A percentile compares a stretch with the other conserved stretches of the same genome.
Conservation (phyloP, 2,113 vertebrate genomes). For the Cephalophus harveyi region DNA sequence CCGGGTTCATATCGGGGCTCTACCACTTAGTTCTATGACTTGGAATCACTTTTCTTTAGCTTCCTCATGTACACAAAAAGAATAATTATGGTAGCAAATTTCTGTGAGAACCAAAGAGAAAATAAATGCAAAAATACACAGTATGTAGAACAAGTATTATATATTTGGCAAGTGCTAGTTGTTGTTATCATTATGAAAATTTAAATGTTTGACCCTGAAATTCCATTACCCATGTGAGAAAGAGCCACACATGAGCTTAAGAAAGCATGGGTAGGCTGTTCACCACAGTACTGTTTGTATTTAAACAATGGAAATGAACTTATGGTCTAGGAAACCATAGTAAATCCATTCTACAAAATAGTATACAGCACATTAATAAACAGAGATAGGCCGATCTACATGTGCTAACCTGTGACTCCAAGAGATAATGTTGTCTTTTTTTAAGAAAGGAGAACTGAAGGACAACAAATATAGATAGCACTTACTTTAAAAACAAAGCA, state of each 20-base stretch:
- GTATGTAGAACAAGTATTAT: background rate
- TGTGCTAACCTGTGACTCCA: background rate
- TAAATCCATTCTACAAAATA: background rate
- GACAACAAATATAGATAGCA: background rate
- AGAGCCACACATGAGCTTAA: background rate
- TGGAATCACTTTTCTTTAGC: background rate
- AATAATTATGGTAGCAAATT: background rate
- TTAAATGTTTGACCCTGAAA: background rate
- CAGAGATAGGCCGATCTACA: background rate
- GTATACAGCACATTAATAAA: background rate
- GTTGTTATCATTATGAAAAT: background rate
- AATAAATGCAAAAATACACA: background rate
- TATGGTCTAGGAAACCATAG: background rate
- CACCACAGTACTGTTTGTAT: background rate
- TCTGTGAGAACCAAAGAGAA: constrained; percentile 6
- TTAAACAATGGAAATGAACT: background rate
- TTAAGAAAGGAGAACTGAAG: background rate
- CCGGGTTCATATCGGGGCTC: background rate
- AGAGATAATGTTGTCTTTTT: background rate
- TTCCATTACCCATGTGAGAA: background rate
- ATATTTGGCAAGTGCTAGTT: background rate
- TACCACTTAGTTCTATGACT: background rate
- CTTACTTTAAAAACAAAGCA: background rate
- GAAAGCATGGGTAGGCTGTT: background rate
- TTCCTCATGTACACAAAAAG: background rate